phyloP scores from a whole-genome alignment of 2,113 vertebrate genomes.

The Mesoclemmys tuberculata region DNA sequence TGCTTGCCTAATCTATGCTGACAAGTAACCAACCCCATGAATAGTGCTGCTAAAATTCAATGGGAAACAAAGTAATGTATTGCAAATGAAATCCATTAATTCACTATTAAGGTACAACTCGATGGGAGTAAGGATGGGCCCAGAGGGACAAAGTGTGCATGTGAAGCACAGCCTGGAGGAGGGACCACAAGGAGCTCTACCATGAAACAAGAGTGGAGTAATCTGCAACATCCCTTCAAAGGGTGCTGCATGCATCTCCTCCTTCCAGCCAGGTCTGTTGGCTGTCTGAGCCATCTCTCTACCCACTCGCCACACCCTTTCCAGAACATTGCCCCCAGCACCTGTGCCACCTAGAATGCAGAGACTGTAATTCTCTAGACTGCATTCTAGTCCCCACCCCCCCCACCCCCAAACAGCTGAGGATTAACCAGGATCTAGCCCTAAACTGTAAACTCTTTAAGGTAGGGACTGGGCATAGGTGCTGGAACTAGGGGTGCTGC shows the following conservation, averaged over 20 bases:
- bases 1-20: not conserved
- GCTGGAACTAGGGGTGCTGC: too few relatives aligned
- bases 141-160: not conserved
- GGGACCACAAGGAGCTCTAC: not conserved
- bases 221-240: not conserved
- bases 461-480: not conserved
- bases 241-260: not conserved
- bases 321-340: accelerated
- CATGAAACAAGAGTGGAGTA: not conserved
- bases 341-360: not conserved
- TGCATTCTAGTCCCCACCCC: not conserved
- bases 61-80: not conserved
- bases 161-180: not conserved
- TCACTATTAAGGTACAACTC: not conserved
- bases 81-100: not conserved
- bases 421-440: not conserved
- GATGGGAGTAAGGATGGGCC: not conserved
- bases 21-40: not conserved
- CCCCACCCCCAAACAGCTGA: not conserved
- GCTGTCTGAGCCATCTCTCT: accelerated
- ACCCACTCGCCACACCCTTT: not conserved
- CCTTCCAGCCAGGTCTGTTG: not conserved
- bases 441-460: not conserved
- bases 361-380: accelerated
- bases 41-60: not conserved